Evolutionary conservation across 2,113 vertebrate genomes (phyloP).

Genomic region (Ibidorhyncha struthersii): DNA sequence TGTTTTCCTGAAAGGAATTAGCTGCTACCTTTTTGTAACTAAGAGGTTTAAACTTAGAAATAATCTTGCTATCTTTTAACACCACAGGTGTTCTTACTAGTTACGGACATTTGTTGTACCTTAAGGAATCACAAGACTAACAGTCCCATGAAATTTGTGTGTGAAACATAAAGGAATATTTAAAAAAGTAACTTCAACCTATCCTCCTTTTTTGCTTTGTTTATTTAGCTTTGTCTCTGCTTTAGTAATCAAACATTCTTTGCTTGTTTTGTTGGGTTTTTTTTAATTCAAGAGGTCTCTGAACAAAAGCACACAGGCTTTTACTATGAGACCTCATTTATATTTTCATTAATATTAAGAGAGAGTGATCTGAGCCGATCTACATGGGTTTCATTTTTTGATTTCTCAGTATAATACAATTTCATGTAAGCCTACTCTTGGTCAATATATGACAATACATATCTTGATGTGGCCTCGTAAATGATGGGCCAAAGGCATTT

Average conservation of each 20-base stretch:
- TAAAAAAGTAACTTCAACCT: fast-evolving
- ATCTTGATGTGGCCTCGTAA: background rate
- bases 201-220: background rate
- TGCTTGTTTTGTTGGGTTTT: background rate
- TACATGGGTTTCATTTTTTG: background rate
- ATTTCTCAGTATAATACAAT: background rate
- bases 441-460: background rate
- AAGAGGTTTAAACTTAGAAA: background rate
- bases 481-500: background rate
- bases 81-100: background rate
- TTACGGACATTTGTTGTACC: background rate
- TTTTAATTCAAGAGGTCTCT: background rate
- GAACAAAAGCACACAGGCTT: background rate
- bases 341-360: background rate
- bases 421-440: background rate
- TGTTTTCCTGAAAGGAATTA: background rate
- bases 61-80: background rate
- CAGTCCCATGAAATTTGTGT: background rate
- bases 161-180: background rate
- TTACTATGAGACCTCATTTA: background rate
- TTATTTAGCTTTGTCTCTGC: background rate
- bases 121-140: background rate
- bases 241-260: background rate
- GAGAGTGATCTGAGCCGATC: fast-evolving
- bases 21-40: background rate